Evolutionary conservation across 2,888 invertebrate genomes (phyloP).

Genomic region (Myopa testacea): DNA sequence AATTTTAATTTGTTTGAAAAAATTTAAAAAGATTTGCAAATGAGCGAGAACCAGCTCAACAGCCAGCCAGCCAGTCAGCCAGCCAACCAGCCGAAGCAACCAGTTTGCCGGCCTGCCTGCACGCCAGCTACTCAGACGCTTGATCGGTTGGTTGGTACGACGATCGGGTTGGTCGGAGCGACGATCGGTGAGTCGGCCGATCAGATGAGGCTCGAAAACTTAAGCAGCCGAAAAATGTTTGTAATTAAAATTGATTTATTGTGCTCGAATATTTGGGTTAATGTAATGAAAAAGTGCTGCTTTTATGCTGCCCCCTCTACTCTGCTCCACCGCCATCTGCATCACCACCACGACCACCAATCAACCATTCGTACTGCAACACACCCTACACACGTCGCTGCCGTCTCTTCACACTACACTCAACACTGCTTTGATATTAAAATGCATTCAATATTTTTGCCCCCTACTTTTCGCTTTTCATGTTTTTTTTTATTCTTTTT

Average conservation of each 20-base stretch:
- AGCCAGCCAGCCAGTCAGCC: not conserved
- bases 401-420: not conserved
- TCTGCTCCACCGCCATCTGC: not conserved
- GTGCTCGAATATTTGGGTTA: constrained; percentile 51
- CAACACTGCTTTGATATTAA: too few relatives aligned
- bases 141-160: not conserved
- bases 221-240: constrained; percentile 43
- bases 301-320: not conserved
- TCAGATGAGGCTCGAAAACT: constrained; percentile 29
- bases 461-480: too few relatives aligned
- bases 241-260: constrained; percentile 59
- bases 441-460: too few relatives aligned
- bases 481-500: too few relatives aligned
- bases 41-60: not conserved
- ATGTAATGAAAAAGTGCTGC: constrained; percentile 45
- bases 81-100: not conserved
- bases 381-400: not conserved
- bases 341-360: not conserved
- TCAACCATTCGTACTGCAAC: not conserved
- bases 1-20: too few relatives aligned
- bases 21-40: too few relatives aligned
- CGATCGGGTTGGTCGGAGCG: too few relatives aligned
- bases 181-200: too few relatives aligned
- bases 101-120: too few relatives aligned
- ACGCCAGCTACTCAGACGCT: too few relatives aligned